These are phyloP conservation scores for Nomada ferruginata DNA, from an alignment of 2,888 invertebrate species.

Conservation along the genomic window DNA sequence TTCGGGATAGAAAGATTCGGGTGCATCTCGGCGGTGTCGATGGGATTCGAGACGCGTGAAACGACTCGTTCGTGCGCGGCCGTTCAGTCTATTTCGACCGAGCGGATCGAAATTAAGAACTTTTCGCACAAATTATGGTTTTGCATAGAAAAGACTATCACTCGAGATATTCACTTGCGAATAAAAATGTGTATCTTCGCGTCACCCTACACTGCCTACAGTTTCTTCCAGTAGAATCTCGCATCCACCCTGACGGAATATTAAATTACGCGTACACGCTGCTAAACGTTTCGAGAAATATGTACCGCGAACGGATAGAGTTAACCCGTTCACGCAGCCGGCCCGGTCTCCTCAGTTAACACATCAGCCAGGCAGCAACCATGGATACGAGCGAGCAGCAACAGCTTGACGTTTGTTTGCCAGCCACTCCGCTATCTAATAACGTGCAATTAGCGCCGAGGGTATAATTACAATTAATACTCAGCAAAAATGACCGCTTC, in stretches of 20 bases:
- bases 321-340: not conserved
- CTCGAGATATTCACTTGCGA: too few relatives aligned
- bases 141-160: too few relatives aligned
- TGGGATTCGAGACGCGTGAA: not conserved
- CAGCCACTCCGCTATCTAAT: conserved; percentile 74
- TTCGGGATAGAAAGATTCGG: conserved; percentile 10
- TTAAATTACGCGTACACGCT: conserved; percentile 3
- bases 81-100: not conserved
- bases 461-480: conserved; percentile 78
- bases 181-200: not conserved
- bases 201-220: not conserved
- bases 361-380: conserved; percentile 33
- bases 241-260: not conserved
- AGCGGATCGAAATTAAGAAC: too few relatives aligned
- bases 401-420: conserved; percentile 70
- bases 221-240: conserved; percentile 1
- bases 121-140: too few relatives aligned
- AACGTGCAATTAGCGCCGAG: conserved; percentile 76
- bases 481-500: conserved; percentile 71
- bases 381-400: conserved; percentile 27
- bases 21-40: not conserved
- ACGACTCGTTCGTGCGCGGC: not conserved
- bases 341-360: conserved; percentile 45
- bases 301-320: not conserved
- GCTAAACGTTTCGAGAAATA: not conserved